These are phyloP conservation scores for Yponomeuta cagnagella DNA, from an alignment of 2,888 invertebrate genomes.

Conservation along the genomic window DNA sequence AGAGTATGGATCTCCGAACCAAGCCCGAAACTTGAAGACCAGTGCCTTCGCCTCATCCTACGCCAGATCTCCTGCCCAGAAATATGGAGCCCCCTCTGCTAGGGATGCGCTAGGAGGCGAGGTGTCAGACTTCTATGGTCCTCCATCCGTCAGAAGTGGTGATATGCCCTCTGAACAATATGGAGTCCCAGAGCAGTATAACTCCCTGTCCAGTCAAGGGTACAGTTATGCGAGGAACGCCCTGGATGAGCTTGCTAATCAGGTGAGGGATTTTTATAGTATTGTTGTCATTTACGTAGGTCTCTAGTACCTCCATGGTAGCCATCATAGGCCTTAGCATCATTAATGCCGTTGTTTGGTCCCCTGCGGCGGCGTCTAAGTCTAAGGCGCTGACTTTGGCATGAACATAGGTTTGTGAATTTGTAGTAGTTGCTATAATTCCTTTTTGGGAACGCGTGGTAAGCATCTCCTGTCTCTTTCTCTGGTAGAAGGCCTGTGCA, in stretches of 20 bases:
- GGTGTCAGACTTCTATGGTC: slow-evolving; percentile 13
- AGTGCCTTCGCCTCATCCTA: slow-evolving; percentile 48
- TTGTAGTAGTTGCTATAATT: too few species aligned
- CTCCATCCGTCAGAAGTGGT: slow-evolving; percentile 28
- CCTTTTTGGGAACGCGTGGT: too few species aligned
- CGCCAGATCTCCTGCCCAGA: slow-evolving; percentile 44
- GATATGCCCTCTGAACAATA: slow-evolving; percentile 57
- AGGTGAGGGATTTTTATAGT: slow-evolving; percentile 31
- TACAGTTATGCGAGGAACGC: slow-evolving; percentile 48
- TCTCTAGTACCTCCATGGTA: too few species aligned
- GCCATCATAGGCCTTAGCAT: too few species aligned
- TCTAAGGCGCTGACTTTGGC: too few species aligned
- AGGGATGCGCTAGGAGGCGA: slow-evolving; percentile 23
- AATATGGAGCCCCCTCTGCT: slow-evolving; percentile 45
- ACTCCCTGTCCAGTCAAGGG: slow-evolving; percentile 46
- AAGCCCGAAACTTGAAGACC: slow-evolving; percentile 45
- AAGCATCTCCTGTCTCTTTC: too few species aligned
- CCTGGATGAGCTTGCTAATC: slow-evolving; percentile 45
- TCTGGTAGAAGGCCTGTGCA: too few species aligned
- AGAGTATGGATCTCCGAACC: slow-evolving; percentile 64
- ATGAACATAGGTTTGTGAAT: too few species aligned
- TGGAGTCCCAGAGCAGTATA: slow-evolving; percentile 66
- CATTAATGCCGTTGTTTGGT: too few species aligned
- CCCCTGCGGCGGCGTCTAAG: too few species aligned
- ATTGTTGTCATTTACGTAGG: too few species aligned